phyloP scores from a whole-genome alignment of 2,113 vertebrate species.

The Sigmodon hispidus region DNA sequence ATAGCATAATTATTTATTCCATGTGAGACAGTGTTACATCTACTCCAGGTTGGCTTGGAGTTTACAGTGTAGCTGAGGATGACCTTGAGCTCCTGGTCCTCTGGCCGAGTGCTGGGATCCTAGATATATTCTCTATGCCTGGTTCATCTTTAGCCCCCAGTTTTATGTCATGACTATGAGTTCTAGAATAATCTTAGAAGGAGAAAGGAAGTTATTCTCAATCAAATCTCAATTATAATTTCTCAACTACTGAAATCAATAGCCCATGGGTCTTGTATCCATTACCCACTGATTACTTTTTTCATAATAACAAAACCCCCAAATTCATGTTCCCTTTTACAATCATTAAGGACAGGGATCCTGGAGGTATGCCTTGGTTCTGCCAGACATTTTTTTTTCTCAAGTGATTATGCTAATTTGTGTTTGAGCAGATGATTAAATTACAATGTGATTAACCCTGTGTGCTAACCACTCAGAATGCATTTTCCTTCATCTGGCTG shows the following conservation, averaged over 20 bases:
- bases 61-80: background rate
- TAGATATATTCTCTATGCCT: background rate
- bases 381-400: constrained; percentile 89
- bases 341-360: constrained; percentile 83
- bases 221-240: background rate
- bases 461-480: constrained; percentile 90
- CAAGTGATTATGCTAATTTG: constrained; percentile 95
- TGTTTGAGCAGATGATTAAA: constrained; percentile 98
- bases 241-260: background rate
- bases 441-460: constrained; percentile 93
- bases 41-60: background rate
- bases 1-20: background rate
- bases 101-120: background rate
- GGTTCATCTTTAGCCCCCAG: background rate
- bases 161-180: background rate
- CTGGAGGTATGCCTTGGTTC: constrained; percentile 88
- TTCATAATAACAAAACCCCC: background rate
- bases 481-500: constrained; percentile 87
- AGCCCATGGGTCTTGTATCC: background rate
- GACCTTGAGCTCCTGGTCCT: background rate
- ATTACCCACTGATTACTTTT: background rate
- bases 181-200: background rate
- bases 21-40: background rate
- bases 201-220: background rate
- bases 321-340: background rate